Evolutionary conservation across 2,797 vertebrate species (phyloP), one percentile per base, ranked within the genome.

Genomic region (Cheirogaleus major): DNA sequence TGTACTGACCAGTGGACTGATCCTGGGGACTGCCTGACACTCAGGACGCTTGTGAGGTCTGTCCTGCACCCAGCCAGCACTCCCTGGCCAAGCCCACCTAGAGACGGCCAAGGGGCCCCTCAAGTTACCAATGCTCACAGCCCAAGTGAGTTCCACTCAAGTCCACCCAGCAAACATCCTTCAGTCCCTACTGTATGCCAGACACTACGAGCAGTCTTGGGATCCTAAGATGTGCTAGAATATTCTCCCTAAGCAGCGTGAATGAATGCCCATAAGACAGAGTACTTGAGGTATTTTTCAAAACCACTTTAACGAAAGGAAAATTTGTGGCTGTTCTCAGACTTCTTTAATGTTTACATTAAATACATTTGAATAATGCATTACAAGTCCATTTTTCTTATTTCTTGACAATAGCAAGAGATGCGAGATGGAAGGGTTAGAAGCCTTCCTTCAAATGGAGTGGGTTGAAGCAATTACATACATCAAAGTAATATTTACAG

Each of bases 401-500:
- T 79, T 97, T 95, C 92, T 80, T 93, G 93, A 97, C 94, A 96
- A 97, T 79, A 92, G 87, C 59, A 96, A 82, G 91, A 96, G 84
- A 82, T 67, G 50, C 57, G 84, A 95, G 89, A 88, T 78, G 92
- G 94, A 97, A 95, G 27, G 80, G 88, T 63, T 85, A 83, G 95
- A 81, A 96, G 63, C 70, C 69, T 81, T 96, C 84, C 78, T 81
- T 97, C 91, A 50, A 10, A 89, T 80, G 84, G 59, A 95, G 89
- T 85, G 52, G 81, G 57, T 2, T 50, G 86, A 94, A 90, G 85
- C 95, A 93, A 91, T 96, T 94, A 97, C 90, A 88, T 65, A 88
- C 93, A 96, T 97, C 96, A 96, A 93, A 97, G 96, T 85, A 93
- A 93, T 92, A 95, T 96, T 96, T 96, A 96, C 92, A 83, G 96